Evolutionary conservation across 2,888 invertebrate species (phyloP).

Genomic region (Gortyna flavago): DNA sequence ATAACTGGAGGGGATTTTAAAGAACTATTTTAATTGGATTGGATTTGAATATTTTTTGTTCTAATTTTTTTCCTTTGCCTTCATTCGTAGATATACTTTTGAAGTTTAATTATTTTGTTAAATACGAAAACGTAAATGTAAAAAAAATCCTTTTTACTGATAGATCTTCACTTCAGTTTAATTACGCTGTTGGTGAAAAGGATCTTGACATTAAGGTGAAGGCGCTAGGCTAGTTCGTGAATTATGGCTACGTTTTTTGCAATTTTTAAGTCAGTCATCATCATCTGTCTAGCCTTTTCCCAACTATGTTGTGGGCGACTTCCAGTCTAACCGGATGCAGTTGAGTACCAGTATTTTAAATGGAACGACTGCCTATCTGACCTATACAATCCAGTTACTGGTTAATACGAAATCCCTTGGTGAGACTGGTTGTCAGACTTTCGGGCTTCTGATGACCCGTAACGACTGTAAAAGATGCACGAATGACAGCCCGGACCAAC

Average conservation of each 20-base stretch:
- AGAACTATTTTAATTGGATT: conserved; percentile 49
- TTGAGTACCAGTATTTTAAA: no score
- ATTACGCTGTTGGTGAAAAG: neutral
- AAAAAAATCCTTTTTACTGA: neutral
- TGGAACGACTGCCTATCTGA: no score
- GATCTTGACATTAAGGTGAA: neutral
- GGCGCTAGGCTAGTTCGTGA: neutral
- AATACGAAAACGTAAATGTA: neutral
- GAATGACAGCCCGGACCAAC: no score
- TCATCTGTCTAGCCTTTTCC: no score
- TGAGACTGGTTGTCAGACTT: no score
- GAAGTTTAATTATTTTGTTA: neutral
- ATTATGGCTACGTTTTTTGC: neutral
- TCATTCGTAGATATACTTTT: neutral
- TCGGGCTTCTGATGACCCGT: no score
- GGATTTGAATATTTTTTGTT: conserved; percentile 22
- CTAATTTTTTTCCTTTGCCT: neutral
- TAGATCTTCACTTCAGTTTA: neutral
- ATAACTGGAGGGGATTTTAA: conserved; percentile 33
- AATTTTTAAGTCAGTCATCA: no score
- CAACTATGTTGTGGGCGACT: no score
- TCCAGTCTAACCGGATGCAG: no score
- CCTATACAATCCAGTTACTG: no score
- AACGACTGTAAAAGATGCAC: no score
- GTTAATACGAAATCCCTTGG: no score